phyloP scores from a whole-genome alignment of 2,797 vertebrate genomes.

The Paratrypauchen microcephalus region DNA sequence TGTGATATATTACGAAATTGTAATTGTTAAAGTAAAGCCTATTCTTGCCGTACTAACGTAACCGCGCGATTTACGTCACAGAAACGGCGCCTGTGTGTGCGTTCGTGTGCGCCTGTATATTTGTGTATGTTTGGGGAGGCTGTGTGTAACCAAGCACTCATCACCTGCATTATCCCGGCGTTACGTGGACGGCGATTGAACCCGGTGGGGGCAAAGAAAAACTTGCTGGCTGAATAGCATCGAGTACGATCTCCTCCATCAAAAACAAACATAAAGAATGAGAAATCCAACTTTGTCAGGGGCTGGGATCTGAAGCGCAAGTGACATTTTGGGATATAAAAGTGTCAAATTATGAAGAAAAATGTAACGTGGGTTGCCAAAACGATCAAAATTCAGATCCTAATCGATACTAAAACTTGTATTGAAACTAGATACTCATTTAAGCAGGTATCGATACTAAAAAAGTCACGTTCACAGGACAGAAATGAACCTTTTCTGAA shows the following conservation, averaged over 20 bases:
- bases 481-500: no score
- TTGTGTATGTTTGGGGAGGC: slow-evolving; percentile 40
- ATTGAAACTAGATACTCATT: no score
- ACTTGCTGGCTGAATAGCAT: slow-evolving; percentile 92
- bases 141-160: slow-evolving; percentile 66
- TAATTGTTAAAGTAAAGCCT: no score
- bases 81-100: not conserved
- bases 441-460: no score
- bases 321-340: not conserved
- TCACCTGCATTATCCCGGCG: slow-evolving; percentile 77
- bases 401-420: no score
- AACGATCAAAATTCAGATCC: no score
- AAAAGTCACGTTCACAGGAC: no score
- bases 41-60: not conserved
- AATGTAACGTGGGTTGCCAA: no score
- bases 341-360: no score
- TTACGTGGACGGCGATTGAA: slow-evolving; percentile 82
- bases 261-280: not conserved
- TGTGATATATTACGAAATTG: no score
- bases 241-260: slow-evolving; percentile 62
- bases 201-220: slow-evolving; percentile 79
- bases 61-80: not conserved
- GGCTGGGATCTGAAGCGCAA: not conserved
- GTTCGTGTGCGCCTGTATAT: slow-evolving; percentile 13
- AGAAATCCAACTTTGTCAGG: not conserved